A percentile compares a stretch with the other conserved stretches of the same genome.
phyloP scores from a whole-genome alignment of 2,888 invertebrate species.

The Diploptera punctata region DNA sequence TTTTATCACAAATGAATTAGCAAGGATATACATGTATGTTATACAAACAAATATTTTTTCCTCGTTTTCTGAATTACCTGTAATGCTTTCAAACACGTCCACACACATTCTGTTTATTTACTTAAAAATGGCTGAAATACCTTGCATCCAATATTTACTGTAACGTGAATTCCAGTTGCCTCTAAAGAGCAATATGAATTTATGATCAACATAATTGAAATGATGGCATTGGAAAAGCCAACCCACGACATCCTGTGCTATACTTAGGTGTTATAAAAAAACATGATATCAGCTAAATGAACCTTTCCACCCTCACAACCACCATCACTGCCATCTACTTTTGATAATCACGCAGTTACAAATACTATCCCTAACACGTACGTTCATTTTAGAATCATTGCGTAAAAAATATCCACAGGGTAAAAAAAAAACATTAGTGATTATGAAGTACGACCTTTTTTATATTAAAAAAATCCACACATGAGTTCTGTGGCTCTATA shows the following conservation, averaged over 20 bases:
- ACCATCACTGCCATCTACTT: conserved; percentile 20
- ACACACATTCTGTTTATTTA: too few species aligned
- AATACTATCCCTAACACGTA: conserved; percentile 27
- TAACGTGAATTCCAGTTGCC: not conserved
- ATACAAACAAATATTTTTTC: too few species aligned
- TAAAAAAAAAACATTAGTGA: conserved; percentile 26
- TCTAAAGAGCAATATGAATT: not conserved
- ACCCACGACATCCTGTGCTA: not conserved
- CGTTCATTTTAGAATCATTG: conserved; percentile 25
- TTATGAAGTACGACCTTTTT: conserved; percentile 31
- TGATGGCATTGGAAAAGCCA: not conserved
- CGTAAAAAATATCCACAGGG: conserved; percentile 28
- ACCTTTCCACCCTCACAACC: conserved; percentile 4
- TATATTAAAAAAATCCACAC: conserved; percentile 28
- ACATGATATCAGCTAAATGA: conserved; percentile 26
- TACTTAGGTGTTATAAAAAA: not conserved
- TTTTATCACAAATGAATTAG: too few species aligned
- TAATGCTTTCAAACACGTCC: too few species aligned
- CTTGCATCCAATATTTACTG: too few species aligned
- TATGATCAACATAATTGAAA: not conserved
- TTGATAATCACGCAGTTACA: conserved; percentile 29
- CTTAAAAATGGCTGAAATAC: too few species aligned
- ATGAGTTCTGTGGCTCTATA: conserved; percentile 29
- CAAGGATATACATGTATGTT: too few species aligned
- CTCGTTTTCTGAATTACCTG: too few species aligned